Conservation (phyloP, 2,113 vertebrate species). For the human region DNA sequence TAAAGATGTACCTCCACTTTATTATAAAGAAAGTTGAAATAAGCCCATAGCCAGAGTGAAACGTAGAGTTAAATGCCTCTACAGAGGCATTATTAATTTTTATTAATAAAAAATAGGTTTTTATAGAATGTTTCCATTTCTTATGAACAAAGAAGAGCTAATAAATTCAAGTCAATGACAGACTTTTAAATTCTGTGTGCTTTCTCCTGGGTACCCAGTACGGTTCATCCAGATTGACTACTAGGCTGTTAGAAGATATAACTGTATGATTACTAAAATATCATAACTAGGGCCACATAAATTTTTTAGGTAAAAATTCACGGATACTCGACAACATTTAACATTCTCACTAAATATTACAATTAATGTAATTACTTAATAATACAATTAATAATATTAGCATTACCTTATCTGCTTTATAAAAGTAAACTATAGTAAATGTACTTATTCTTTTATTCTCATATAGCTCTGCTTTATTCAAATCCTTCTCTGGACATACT, state of each 20-base stretch:
- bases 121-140: neutral
- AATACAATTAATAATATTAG: too few species aligned
- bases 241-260: neutral
- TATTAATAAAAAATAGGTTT: conserved; percentile 31
- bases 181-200: neutral
- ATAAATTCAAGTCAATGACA: neutral
- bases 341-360: neutral
- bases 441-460: neutral
- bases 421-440: neutral
- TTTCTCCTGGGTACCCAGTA: neutral
- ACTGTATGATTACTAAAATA: neutral
- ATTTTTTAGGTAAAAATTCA: neutral
- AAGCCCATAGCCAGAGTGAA: conserved; percentile 48
- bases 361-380: too few species aligned
- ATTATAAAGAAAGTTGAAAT: conserved; percentile 21
- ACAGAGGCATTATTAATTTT: conserved; percentile 10
- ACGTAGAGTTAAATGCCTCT: neutral
- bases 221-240: neutral
- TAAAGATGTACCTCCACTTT: neutral
- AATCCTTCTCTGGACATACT: neutral
- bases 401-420: neutral
- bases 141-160: conserved; percentile 21
- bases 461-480: neutral
- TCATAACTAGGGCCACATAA: neutral
- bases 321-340: neutral